Base-by-base conservation (phyloP, 2,797 vertebrate species). In the Poecile montanus region DNA sequence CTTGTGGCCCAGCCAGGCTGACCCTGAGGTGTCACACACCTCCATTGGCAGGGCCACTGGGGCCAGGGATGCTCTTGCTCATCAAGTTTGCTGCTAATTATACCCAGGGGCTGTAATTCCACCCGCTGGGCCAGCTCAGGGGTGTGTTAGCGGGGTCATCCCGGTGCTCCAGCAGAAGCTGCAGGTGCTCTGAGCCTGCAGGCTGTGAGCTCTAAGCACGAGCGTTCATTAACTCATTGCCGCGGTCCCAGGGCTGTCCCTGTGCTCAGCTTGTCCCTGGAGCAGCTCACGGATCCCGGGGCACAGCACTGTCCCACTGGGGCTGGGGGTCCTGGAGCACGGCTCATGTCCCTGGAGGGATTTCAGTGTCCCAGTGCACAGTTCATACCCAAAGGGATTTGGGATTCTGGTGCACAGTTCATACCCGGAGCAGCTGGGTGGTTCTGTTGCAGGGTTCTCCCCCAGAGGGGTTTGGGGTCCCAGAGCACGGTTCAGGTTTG, bases 1-100 rank as follows among this genome's bases (percentile, higher is more conserved):
- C 3, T 0, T 0, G 7, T 27, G 27, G 20, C 44, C 44, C 57
- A 76, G 0, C 11, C 44, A 63, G 20, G n/a, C 72, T 34, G 44
- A 36, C 26, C 25, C 65, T 19, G 44, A 57, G 44, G 9, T 32
- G 25, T 71, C 79, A 51, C 45, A 9, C 45, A 26, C 65, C 30
- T 21, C 44, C 7, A 1, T 26, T 50, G 44, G 29, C 45, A 45
- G 65, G 25, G 65, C 30, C 79, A 47, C 72, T 30, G 58, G 13
- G 38, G 65, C 57, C 58, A 34, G 51, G 38, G 65, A 57, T 50
- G 66, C 57, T 71, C 79, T 57, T 34, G 57, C n/a, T 65, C 38
- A 58, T 77, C 32, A 45, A 17, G 7, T 77, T 71, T 77, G 65
- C 72, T 63, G 57, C n/a, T 77, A 83, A 76, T 89, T 89, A 63